A percentile compares a stretch with the other conserved stretches of the same genome.
These are phyloP conservation scores for Tachina grossa DNA, from an alignment of 2,888 invertebrate species.

Conservation along the genomic window DNA sequence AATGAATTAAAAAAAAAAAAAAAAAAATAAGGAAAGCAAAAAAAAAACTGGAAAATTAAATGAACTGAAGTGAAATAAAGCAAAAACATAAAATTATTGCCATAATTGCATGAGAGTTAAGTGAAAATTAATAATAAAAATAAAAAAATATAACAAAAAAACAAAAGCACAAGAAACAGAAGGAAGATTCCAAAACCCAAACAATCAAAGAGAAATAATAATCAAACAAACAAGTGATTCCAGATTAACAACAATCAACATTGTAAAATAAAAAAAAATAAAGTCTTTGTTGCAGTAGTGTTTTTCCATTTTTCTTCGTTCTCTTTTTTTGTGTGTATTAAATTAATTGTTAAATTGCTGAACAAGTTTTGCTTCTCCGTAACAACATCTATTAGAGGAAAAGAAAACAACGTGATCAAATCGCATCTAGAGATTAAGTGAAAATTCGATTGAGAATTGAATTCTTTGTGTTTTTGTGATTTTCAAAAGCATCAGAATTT, in stretches of 20 bases:
- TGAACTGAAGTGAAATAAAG: slow-evolving; percentile 29
- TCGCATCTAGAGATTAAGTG: not conserved
- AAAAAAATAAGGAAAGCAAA: not conserved
- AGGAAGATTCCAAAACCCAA: slow-evolving; percentile 41
- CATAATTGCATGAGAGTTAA: slow-evolving; percentile 68
- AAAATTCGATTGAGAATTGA: slow-evolving; percentile 34
- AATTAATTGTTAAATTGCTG: slow-evolving; percentile 64
- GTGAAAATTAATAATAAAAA: slow-evolving; percentile 36
- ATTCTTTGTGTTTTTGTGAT: slow-evolving; percentile 45
- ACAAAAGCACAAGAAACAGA: slow-evolving; percentile 19
- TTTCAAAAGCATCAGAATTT: slow-evolving; percentile 60
- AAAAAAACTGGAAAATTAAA: slow-evolving; percentile 41
- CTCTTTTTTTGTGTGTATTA: slow-evolving; percentile 12
- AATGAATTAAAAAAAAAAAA: slow-evolving; percentile 22
- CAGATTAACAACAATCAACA: slow-evolving; percentile 50
- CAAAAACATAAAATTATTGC: slow-evolving; percentile 62
- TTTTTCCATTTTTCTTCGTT: not conserved
- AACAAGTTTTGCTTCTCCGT: slow-evolving; percentile 55
- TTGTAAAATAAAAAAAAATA: slow-evolving; percentile 16
- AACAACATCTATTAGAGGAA: slow-evolving; percentile 26
- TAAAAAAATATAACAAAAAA: not conserved
- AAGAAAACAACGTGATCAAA: not conserved
- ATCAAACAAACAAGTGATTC: slow-evolving; percentile 56
- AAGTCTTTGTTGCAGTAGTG: slow-evolving; percentile 10
- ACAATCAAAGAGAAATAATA: slow-evolving; percentile 27